A percentile compares a stretch with the other conserved stretches of the same genome.
Evolutionary conservation across 64 coral and sea anemone genomes (phyloP).

Genomic region (Pocillopora verrucosa): DNA sequence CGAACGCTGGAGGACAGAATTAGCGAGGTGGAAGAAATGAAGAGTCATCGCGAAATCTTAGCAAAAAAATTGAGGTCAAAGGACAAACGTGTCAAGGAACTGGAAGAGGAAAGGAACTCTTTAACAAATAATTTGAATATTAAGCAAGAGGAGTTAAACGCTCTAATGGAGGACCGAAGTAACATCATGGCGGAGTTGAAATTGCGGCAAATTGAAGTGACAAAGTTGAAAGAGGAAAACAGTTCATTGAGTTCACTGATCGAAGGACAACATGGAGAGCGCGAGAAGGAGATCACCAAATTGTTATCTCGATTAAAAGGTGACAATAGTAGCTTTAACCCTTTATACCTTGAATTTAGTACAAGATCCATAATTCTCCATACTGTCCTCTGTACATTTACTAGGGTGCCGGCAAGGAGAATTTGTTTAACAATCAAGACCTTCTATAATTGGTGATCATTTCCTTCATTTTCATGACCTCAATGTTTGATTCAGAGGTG

Average conservation of each 20-base stretch:
- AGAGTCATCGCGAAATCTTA: conserved; percentile 78
- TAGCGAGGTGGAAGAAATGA: conserved; percentile 81
- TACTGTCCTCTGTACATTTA: too few species aligned
- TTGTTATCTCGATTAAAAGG: conserved; percentile 95
- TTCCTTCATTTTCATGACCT: neutral
- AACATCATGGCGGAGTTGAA: conserved; percentile 75
- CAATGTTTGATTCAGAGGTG: neutral
- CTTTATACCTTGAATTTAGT: neutral
- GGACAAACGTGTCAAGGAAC: conserved; percentile 77
- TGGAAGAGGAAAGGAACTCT: conserved; percentile 67
- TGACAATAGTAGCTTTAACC: conserved; percentile 1
- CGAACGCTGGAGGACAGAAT: conserved; percentile 75
- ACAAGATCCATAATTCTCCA: too few species aligned
- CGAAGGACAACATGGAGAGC: conserved; percentile 87
- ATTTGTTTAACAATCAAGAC: too few species aligned
- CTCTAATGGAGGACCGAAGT: conserved; percentile 81
- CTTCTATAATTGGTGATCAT: neutral
- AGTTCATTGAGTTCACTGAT: conserved; percentile 74
- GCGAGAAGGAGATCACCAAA: conserved; percentile 92
- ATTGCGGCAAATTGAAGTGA: conserved; percentile 68
- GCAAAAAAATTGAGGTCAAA: conserved; percentile 79
- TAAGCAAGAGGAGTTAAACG: conserved; percentile 80
- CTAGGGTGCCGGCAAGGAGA: too few species aligned
- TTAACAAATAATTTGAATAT: conserved; percentile 52
- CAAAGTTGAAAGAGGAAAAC: conserved; percentile 79